Evolutionary conservation across 2,797 vertebrate genomes (phyloP).

Genomic region (Poeciliopsis turneri): DNA sequence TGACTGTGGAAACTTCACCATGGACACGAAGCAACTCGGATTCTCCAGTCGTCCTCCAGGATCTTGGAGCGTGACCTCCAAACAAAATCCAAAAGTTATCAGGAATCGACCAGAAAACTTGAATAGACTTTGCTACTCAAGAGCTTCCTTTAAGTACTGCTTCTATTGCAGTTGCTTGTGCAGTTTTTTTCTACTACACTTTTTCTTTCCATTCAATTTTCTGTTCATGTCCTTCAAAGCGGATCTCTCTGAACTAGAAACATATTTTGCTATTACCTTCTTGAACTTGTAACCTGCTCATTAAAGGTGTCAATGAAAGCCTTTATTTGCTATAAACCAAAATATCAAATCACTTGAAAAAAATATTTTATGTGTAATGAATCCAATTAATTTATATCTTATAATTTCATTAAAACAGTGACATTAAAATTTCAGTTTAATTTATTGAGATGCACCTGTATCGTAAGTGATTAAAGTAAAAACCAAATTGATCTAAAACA

Average conservation of each 20-base stretch:
- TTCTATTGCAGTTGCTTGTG: neutral
- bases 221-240: neutral
- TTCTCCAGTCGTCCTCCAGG: neutral
- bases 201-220: conserved; percentile 1
- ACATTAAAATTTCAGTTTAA: no score
- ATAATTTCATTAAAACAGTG: no score
- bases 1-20: neutral
- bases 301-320: neutral
- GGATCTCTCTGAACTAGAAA: neutral
- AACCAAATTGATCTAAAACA: neutral
- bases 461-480: neutral
- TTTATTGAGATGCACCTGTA: neutral
- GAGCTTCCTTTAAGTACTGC: neutral
- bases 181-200: neutral
- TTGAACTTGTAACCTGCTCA: neutral
- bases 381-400: neutral
- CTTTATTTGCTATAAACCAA: no score
- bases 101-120: neutral
- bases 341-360: neutral
- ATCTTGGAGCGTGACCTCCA: neutral
- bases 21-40: neutral
- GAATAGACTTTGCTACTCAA: neutral
- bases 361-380: neutral
- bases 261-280: neutral
- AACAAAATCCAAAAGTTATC: neutral